A percentile compares a stretch with the other conserved stretches of the same genome.
Evolutionary conservation across 2,113 vertebrate species (phyloP).

Genomic region (Steatornis caripensis): DNA sequence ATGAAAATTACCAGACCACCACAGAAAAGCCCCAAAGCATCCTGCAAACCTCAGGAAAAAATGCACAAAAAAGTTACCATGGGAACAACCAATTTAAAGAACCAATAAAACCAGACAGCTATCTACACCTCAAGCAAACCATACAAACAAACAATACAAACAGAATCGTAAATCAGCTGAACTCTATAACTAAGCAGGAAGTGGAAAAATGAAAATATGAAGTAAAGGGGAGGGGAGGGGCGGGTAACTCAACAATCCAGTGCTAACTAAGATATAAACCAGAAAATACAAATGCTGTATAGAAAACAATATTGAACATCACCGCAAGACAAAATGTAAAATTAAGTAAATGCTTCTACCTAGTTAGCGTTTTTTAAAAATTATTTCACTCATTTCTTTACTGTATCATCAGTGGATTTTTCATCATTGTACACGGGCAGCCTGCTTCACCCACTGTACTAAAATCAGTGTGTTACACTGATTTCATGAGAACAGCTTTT

Average conservation of each 20-base stretch:
- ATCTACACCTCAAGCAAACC: slow-evolving; percentile 65
- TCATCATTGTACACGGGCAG: background rate
- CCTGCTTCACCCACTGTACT: background rate
- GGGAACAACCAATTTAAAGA: slow-evolving; percentile 72
- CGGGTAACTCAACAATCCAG: background rate
- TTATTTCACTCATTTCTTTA: background rate
- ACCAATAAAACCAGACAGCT: slow-evolving; percentile 63
- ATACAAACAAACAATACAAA: slow-evolving; percentile 67
- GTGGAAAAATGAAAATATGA: background rate
- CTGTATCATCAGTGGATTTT: background rate
- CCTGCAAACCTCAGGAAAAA: slow-evolving; percentile 64
- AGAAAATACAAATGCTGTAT: background rate
- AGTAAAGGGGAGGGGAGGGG: too few relatives aligned
- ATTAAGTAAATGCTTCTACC: background rate
- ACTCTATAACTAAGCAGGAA: slow-evolving; percentile 29
- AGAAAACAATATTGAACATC: background rate
- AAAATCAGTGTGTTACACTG: background rate
- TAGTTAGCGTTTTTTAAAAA: background rate
- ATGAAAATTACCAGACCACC: slow-evolving; percentile 71
- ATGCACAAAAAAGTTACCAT: slow-evolving; percentile 65
- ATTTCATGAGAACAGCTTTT: background rate
- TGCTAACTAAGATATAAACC: background rate
- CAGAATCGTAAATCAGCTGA: slow-evolving; percentile 48
- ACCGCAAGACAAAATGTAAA: background rate
- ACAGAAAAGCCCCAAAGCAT: slow-evolving; percentile 62